Percentiles rank a stretch among this genome's conserved stretches.
phyloP scores from a whole-genome alignment of 2,888 invertebrate species.

The Antheraea assamensis region DNA sequence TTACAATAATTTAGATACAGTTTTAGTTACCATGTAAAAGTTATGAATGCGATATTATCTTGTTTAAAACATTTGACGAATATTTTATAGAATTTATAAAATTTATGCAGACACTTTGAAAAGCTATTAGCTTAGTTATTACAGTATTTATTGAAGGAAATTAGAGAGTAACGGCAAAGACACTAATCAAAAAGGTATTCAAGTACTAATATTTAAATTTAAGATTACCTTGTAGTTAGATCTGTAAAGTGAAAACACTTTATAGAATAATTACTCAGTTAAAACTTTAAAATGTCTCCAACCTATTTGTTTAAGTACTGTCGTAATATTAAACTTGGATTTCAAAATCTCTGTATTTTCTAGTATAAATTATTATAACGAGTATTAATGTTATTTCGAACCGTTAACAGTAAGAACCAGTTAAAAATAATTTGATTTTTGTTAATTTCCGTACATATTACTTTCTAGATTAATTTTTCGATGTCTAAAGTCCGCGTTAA shows the following conservation, averaged over 20 bases:
- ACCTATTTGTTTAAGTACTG: slow-evolving; percentile 23
- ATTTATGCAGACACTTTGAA: not conserved
- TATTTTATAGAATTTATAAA: not conserved
- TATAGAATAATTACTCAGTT: slow-evolving; percentile 27
- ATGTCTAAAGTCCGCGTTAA: no score
- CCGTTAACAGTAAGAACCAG: no score
- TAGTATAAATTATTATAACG: slow-evolving; percentile 5
- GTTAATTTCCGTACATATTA: no score
- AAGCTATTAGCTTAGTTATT: not conserved
- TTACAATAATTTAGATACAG: not conserved
- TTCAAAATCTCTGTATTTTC: not conserved
- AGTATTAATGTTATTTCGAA: no score
- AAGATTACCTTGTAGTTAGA: slow-evolving; percentile 24
- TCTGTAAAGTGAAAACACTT: slow-evolving; percentile 17
- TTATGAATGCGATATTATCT: not conserved
- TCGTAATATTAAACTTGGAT: slow-evolving; percentile 12
- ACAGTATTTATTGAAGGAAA: not conserved
- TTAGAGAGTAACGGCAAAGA: not conserved
- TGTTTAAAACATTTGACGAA: not conserved
- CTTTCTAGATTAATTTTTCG: no score
- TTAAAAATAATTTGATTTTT: no score
- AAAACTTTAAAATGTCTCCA: slow-evolving; percentile 28
- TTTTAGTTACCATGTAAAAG: not conserved
- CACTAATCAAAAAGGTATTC: slow-evolving; percentile 4
- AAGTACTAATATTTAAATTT: slow-evolving; percentile 24